Percentiles rank a stretch among this genome's conserved stretches.
phyloP scores from a whole-genome alignment of 2,113 vertebrate species.

The Periophthalmodon schlosseri region DNA sequence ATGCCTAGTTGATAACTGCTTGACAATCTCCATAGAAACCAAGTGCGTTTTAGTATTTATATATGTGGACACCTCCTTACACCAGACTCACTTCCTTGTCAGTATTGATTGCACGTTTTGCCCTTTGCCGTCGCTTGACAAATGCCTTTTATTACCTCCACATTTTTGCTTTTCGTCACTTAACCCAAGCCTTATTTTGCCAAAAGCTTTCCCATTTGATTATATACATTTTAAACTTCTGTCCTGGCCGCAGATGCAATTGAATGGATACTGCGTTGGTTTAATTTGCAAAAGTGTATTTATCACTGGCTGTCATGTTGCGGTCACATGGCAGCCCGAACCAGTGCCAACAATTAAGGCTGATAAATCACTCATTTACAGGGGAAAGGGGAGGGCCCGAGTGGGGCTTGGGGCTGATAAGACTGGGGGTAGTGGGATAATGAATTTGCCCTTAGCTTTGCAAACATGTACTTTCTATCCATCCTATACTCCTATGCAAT shows the following conservation, averaged over 20 bases:
- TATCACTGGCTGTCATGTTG: constrained; percentile 71
- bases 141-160: constrained; percentile 55
- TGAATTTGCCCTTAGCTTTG: constrained; percentile 38
- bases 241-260: constrained; percentile 29
- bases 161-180: constrained; percentile 31
- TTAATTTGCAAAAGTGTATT: constrained; percentile 65
- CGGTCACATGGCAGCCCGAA: constrained; percentile 70
- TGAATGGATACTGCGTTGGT: constrained; percentile 32
- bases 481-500: constrained; percentile 20
- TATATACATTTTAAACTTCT: constrained; percentile 42
- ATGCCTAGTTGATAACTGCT: constrained; percentile 42
- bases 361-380: constrained; percentile 77
- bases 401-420: constrained; percentile 42
- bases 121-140: constrained; percentile 59
- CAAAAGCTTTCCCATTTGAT: constrained; percentile 38
- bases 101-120: constrained; percentile 60
- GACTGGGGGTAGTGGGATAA: constrained; percentile 38
- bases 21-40: constrained; percentile 43
- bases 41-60: constrained; percentile 21
- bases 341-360: constrained; percentile 73
- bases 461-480: constrained; percentile 35
- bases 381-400: constrained; percentile 56
- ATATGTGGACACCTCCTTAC: constrained; percentile 48
- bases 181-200: constrained; percentile 24
- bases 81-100: constrained; percentile 57